Base-by-base conservation (phyloP, 2,113 vertebrate genomes). In the Gymnocephalus cernua region DNA sequence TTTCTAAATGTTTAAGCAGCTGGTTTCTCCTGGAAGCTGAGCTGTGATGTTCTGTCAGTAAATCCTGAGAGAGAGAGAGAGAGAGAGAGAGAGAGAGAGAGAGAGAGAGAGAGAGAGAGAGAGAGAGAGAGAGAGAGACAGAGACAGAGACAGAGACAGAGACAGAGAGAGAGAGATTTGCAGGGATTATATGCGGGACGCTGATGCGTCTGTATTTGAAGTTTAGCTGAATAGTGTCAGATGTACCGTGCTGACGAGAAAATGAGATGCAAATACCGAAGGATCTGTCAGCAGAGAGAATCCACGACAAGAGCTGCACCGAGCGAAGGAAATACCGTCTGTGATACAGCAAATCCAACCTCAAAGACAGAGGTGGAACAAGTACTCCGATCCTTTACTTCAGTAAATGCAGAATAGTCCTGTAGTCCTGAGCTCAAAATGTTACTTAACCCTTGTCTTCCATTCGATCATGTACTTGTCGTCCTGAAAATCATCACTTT, bases 181-280 rank as follows among this genome's bases (percentile, higher is more conserved):
- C 45, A 47, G 62, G 66, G 79, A 78, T 82, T 82, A 70, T 2
- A 1, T 27, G 29, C 2, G 18, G 8, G 48, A 66, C 51, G 19
- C 19, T 38, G 50, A 47, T 13, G 19, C 0, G 15, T 45, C 45
- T 41, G 78, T 44, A 0, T 63, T 67, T 86, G 74, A 82, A 56
- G 65, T 53, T 54, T 1, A 11, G 45, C 32, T 57, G 27, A 80
- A 56, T 6, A 16, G 25, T 2, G 51, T 53, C 67, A 72, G 73
- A 64, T n/a, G 25, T 0, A 32, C 66, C 16, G 51, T 15, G 19
- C 35, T 41, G 66, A 53, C 16, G 51, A 56, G n/a, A 51, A 79
- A 72, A 72, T 79, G 65, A 77, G 80, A 87, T 68, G 85, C 54
- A 53, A 87, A 80, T 75, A 3, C 56, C 65, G 12, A 73, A 18